Evolutionary conservation across 2,888 invertebrate genomes (phyloP), one percentile per base, ranked within the genome.

Genomic region (Lissonota sp.): DNA sequence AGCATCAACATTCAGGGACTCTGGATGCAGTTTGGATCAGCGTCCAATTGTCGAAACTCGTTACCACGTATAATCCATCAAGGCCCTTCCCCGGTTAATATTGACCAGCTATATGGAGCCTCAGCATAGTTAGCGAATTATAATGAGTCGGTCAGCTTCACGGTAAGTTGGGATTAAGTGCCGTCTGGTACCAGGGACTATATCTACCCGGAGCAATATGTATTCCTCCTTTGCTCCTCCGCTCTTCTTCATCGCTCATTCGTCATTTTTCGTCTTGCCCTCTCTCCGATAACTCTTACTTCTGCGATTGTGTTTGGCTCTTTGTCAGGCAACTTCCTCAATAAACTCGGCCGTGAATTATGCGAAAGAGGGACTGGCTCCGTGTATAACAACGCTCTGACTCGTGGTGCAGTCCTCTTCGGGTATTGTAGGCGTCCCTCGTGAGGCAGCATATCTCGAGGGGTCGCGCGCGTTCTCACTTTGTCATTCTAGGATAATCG

Each of bases 321-420:
- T 63, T 70, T 60, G 77, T 79, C 80, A 81, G 58, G 14, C 67
- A 73, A 85, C 83, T 85, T 86, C 82, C 84, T 84, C 84, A 85
- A 86, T 85, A 85, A 86, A 85, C 58, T 84, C 64, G 67, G 46
- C 51, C 70, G 70, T 82, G 85, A 86, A 82, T 82, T 80, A 86
- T 84, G 85, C 51, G 83, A 77, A 72, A 82, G 62, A 76, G 67
- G 26, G 67, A 57, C 71, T 74, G 60, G 69, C 64, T 26, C 70
- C 55, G 57, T 79, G n/a, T n/a, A n/a, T n/a, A 67, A 78, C 26
- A 71, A 12, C 53, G 14, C 7, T 26, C 49, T 69, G 39, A 66
- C 64, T 66, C 70, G 14, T 46, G 55, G 26, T 67, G 46, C 69
- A 70, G 73, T 60, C 37, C 66, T 70, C 78, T 63, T 51, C 16